Percentiles rank a stretch among this genome's conserved stretches.
phyloP scores from a whole-genome alignment of 2,888 invertebrate species.

The Dolichopus griseipennis region DNA sequence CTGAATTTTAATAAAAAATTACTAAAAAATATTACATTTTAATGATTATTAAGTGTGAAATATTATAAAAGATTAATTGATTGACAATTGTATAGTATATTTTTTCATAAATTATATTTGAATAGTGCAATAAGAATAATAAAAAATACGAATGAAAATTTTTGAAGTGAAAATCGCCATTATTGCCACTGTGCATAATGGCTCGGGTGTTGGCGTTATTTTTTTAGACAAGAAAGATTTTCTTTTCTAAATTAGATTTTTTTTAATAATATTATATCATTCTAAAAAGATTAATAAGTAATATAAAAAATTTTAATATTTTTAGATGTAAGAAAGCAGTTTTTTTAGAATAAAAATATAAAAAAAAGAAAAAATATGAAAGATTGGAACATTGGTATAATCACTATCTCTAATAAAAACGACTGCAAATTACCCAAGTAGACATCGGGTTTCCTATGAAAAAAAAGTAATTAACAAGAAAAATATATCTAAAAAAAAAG shows the following conservation, averaged over 20 bases:
- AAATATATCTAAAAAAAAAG: slow-evolving; percentile 5
- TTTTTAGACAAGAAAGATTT: slow-evolving; percentile 11
- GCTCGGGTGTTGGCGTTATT: slow-evolving; percentile 29
- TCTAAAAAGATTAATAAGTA: neutral
- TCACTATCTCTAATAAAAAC: slow-evolving; percentile 2
- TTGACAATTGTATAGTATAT: slow-evolving; percentile 1
- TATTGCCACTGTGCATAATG: slow-evolving; percentile 23
- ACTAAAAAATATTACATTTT: neutral
- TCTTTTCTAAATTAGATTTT: neutral
- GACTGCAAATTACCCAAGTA: slow-evolving; percentile 4
- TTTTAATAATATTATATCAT: neutral
- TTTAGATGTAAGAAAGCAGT: neutral
- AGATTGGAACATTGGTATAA: slow-evolving; percentile 3
- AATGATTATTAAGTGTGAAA: neutral
- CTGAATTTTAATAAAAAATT: neutral
- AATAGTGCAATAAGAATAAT: neutral
- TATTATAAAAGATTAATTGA: neutral
- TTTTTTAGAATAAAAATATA: neutral
- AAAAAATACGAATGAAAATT: slow-evolving; percentile 8
- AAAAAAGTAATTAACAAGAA: neutral
- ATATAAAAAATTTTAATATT: neutral
- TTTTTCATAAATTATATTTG: neutral
- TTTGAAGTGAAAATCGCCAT: slow-evolving; percentile 19
- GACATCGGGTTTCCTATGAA: neutral
- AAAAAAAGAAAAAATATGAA: neutral